Conservation (phyloP, 2,888 invertebrate genomes). For the Chalcis sispes region DNA sequence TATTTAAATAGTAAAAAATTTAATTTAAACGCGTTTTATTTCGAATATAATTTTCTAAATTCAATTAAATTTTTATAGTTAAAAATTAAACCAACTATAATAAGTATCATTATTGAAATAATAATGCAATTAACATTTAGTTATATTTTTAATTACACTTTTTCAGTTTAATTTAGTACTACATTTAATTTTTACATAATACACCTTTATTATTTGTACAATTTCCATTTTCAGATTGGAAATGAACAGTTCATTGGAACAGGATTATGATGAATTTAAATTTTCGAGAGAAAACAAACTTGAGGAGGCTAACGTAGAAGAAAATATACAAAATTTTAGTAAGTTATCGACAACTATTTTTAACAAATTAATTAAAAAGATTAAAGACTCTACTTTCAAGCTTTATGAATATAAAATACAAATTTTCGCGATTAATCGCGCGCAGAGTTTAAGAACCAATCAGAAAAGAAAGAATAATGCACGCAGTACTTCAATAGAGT, state of each 20-base stretch:
- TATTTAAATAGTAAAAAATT: too few relatives aligned
- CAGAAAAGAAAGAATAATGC: constrained; percentile 12
- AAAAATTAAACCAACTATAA: too few relatives aligned
- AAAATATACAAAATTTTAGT: constrained; percentile 68
- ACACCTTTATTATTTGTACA: constrained; percentile 1
- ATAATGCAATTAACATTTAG: too few relatives aligned
- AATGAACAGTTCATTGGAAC: constrained; percentile 75
- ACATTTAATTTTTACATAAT: too few relatives aligned
- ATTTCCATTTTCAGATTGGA: constrained; percentile 67
- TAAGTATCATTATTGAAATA: too few relatives aligned
- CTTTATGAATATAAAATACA: constrained; percentile 5
- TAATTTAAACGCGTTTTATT: too few relatives aligned
- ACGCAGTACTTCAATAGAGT: constrained; percentile 18
- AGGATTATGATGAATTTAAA: constrained; percentile 72
- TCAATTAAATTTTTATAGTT: too few relatives aligned
- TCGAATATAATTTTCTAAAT: too few relatives aligned
- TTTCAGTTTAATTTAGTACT: not conserved
- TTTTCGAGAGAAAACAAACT: constrained; percentile 62
- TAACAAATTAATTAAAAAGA: not conserved
- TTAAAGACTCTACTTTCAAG: not conserved
- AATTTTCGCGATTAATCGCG: constrained; percentile 37
- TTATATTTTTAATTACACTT: not conserved
- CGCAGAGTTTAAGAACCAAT: constrained; percentile 32
- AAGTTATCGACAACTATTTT: constrained; percentile 21
- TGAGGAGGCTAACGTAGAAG: constrained; percentile 61